These are phyloP conservation scores for Saccopteryx leptura DNA, from an alignment of 2,113 vertebrate genomes.

Conservation along the genomic window DNA sequence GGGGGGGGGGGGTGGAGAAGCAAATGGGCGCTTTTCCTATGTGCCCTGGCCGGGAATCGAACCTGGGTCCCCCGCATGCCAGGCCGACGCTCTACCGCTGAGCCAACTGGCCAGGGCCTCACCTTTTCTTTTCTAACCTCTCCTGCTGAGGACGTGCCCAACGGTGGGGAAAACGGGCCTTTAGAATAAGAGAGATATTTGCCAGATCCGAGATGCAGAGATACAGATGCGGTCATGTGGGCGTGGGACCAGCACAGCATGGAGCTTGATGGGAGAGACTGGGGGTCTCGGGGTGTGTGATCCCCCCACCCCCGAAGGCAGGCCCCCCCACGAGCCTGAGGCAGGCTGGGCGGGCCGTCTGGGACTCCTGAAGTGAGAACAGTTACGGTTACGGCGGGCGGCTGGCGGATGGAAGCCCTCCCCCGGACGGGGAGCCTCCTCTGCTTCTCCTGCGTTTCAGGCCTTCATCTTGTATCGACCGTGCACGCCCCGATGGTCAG, in stretches of 20 bases:
- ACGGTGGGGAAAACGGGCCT: neutral
- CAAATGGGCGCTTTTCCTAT: too few species aligned
- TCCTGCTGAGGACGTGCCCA: neutral
- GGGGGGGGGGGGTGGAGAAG: too few species aligned
- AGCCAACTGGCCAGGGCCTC: too few species aligned
- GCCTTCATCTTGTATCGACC: neutral
- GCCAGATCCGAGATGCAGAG: neutral
- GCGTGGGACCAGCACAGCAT: neutral
- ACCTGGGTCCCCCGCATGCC: too few species aligned
- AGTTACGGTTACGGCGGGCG: neutral
- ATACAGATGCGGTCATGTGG: neutral
- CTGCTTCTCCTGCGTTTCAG: neutral
- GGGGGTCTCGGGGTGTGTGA: too few species aligned
- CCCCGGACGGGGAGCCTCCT: neutral
- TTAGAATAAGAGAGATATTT: neutral
- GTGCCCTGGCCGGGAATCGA: too few species aligned
- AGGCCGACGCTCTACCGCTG: too few species aligned
- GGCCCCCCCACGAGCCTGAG: neutral
- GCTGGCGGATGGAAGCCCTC: neutral
- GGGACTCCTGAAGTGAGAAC: neutral
- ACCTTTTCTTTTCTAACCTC: neutral
- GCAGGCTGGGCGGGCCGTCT: neutral
- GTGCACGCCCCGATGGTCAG: too few species aligned
- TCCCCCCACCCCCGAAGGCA: too few species aligned
- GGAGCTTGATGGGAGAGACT: neutral